These are phyloP conservation scores for Allygus modestus DNA, from an alignment of 2,888 invertebrate species.

Conservation along the genomic window DNA sequence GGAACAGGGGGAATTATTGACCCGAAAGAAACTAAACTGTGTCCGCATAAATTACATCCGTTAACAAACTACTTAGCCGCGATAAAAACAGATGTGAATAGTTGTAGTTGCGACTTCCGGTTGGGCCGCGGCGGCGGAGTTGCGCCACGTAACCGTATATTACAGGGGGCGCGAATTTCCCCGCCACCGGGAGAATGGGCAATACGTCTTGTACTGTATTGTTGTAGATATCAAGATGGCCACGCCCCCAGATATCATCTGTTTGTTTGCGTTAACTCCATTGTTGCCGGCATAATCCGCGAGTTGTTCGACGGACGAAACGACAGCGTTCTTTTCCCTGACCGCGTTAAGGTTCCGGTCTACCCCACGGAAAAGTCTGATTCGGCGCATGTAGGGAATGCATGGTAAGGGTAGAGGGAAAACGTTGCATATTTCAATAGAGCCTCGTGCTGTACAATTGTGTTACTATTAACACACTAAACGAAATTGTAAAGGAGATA, in stretches of 20 bases:
- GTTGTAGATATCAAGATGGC: constrained; percentile 47
- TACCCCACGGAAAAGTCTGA: too few relatives aligned
- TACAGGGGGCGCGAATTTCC: constrained; percentile 7
- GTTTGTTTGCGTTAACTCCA: constrained; percentile 42
- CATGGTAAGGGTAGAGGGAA: too few relatives aligned
- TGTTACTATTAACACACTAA: too few relatives aligned
- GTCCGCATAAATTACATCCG: constrained; percentile 45
- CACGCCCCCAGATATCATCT: constrained; percentile 19
- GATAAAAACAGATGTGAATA: constrained; percentile 36
- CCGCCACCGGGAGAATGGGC: constrained; percentile 50
- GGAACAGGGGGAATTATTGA: constrained; percentile 34
- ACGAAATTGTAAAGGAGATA: too few relatives aligned
- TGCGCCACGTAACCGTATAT: background rate
- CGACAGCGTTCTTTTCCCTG: constrained; percentile 24
- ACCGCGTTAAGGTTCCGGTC: background rate
- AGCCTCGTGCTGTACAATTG: too few relatives aligned
- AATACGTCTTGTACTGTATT: constrained; percentile 53
- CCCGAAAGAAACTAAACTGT: constrained; percentile 41
- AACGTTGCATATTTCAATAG: too few relatives aligned
- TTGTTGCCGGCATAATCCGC: constrained; percentile 27
- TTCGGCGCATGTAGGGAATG: too few relatives aligned
- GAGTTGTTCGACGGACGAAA: background rate
- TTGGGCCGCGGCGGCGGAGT: background rate
- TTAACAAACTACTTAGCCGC: constrained; percentile 37
- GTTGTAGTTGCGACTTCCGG: constrained; percentile 34